Percentiles rank a stretch among this genome's conserved stretches.
phyloP scores from a whole-genome alignment of 2,888 invertebrate species.

The Leptura quadrifasciata region DNA sequence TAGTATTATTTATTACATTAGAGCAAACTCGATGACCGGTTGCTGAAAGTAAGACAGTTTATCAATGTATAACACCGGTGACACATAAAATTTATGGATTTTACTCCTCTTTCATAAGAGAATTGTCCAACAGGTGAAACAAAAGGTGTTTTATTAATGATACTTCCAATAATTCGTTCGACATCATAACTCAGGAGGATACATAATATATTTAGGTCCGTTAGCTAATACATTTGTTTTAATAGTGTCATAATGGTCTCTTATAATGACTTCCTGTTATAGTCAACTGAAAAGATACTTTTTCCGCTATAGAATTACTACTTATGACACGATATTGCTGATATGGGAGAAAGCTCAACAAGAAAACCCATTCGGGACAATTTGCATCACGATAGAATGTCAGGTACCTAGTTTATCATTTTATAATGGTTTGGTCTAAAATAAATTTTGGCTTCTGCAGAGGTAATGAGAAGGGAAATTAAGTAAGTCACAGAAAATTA shows the following conservation, averaged over 20 bases:
- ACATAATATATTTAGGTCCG: background rate
- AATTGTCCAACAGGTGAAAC: slow-evolving; percentile 4
- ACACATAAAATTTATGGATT: slow-evolving; percentile 11
- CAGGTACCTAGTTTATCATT: too few relatives aligned
- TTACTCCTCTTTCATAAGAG: background rate
- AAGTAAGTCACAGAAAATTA: too few relatives aligned
- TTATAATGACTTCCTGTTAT: background rate
- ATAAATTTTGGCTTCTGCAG: too few relatives aligned
- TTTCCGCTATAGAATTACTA: too few relatives aligned
- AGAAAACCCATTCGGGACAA: too few relatives aligned
- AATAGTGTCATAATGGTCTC: background rate
- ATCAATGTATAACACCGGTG: background rate
- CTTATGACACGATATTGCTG: too few relatives aligned
- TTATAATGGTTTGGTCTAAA: too few relatives aligned
- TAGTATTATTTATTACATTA: slow-evolving; percentile 1
- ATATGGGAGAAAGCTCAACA: too few relatives aligned
- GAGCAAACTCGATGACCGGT: background rate
- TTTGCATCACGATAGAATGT: too few relatives aligned
- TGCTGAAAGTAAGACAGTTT: background rate
- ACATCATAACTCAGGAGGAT: slow-evolving; percentile 7
- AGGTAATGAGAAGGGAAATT: too few relatives aligned
- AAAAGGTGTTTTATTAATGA: slow-evolving; percentile 20
- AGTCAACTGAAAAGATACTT: background rate
- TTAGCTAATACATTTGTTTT: background rate
- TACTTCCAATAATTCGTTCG: background rate